Percentiles rank a stretch among this genome's conserved stretches.
Evolutionary conservation across 30 jellyfish, hydroid and myxozoan genomes (phyloP).

Genomic region (Turritopsis dohrnii): DNA sequence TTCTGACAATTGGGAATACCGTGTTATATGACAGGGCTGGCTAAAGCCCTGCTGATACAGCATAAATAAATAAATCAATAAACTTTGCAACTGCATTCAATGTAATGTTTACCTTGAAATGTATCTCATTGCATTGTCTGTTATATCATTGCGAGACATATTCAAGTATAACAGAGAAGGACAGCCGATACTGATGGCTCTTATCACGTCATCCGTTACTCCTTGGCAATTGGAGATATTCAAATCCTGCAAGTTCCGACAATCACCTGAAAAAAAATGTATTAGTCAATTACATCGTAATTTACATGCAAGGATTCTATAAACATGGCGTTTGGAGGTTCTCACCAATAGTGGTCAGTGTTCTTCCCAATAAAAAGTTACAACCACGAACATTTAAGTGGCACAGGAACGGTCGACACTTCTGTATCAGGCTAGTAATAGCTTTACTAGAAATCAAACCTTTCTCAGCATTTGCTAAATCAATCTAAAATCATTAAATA

Average conservation of each 20-base stretch:
- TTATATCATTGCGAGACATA: constrained; percentile 43
- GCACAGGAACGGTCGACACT: constrained; percentile 84
- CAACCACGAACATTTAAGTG: constrained; percentile 75
- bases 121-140: constrained; percentile 78
- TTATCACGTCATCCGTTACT: constrained; percentile 64
- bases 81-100: background rate
- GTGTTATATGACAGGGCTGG: too few species aligned
- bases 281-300: too few species aligned
- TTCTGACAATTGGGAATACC: too few species aligned
- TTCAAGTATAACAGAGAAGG: constrained; percentile 68
- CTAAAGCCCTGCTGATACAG: too few species aligned
- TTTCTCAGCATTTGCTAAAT: constrained; percentile 62
- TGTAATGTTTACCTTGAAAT: constrained; percentile 54
- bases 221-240: constrained; percentile 63
- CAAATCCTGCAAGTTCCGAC: constrained; percentile 88
- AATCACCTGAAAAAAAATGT: constrained; percentile 52
- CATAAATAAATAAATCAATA: too few species aligned
- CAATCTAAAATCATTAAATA: constrained; percentile 71
- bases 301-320: too few species aligned
- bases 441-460: constrained; percentile 65
- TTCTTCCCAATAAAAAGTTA: constrained; percentile 30
- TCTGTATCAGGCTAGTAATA: constrained; percentile 63
- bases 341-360: constrained; percentile 67
- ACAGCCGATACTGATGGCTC: constrained; percentile 81
- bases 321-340: too few species aligned